phyloP scores from a whole-genome alignment of 2,113 vertebrate species.

The Cyanistes caeruleus region DNA sequence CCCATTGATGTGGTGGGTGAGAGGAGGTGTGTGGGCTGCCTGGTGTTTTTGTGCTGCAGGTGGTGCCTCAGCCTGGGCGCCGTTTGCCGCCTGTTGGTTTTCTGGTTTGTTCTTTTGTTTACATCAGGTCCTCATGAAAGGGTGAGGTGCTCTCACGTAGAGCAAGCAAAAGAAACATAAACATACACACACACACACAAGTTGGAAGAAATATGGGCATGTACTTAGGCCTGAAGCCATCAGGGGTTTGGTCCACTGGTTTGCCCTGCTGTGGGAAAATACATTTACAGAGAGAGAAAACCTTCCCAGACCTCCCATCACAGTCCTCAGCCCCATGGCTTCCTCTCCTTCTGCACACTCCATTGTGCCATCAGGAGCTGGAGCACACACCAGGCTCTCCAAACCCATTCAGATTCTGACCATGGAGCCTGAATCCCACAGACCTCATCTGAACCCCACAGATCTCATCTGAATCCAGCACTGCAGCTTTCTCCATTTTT shows the following conservation, averaged over 20 bases:
- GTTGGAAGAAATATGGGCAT: background rate
- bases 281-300: background rate
- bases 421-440: background rate
- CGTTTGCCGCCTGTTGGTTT: background rate
- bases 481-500: background rate
- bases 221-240: background rate
- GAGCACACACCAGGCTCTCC: background rate
- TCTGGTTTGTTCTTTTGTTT: background rate
- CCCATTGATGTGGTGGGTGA: constrained; percentile 14
- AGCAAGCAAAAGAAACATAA: background rate
- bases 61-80: background rate
- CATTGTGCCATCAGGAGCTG: background rate
- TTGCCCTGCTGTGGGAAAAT: background rate
- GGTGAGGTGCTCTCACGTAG: background rate
- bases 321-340: background rate
- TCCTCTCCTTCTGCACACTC: background rate
- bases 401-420: background rate
- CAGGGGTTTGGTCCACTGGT: background rate
- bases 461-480: background rate
- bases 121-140: background rate
- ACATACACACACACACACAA: background rate
- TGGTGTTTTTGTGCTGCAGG: constrained; percentile 17
- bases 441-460: background rate
- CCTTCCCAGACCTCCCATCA: background rate
- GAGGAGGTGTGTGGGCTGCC: background rate